phyloP scores from a whole-genome alignment of 2,888 invertebrate species.

The Troides oblongomaculatus region DNA sequence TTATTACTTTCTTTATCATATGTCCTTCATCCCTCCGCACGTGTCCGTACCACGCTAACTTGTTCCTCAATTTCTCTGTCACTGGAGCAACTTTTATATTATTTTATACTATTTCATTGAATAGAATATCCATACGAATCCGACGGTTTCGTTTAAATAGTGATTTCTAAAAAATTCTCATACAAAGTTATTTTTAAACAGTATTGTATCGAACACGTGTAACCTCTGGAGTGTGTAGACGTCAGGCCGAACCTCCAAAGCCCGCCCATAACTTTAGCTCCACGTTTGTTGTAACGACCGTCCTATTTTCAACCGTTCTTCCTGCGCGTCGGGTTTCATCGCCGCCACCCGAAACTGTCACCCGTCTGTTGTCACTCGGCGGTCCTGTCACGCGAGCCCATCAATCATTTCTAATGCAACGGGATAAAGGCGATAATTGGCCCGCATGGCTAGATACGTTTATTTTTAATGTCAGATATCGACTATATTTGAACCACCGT shows the following conservation, averaged over 20 bases:
- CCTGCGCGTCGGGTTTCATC: constrained; percentile 27
- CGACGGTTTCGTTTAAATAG: too few relatives aligned
- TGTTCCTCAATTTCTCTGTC: too few relatives aligned
- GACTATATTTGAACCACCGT: not conserved
- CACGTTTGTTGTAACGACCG: constrained; percentile 27
- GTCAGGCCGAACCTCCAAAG: not conserved
- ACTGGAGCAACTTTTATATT: too few relatives aligned
- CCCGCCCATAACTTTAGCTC: constrained; percentile 12
- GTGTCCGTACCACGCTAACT: too few relatives aligned
- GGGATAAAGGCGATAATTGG: constrained; percentile 4
- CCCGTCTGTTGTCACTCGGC: constrained; percentile 1
- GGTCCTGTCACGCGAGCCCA: constrained; percentile 20
- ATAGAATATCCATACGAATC: too few relatives aligned
- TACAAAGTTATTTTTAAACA: too few relatives aligned
- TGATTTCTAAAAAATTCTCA: too few relatives aligned
- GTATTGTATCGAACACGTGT: too few relatives aligned
- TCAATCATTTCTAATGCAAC: constrained; percentile 8
- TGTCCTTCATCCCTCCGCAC: too few relatives aligned
- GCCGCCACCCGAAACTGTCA: constrained; percentile 24
- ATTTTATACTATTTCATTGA: too few relatives aligned
- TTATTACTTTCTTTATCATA: too few relatives aligned
- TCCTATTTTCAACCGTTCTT: constrained; percentile 31
- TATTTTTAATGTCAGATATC: not conserved
- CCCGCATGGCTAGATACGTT: not conserved
- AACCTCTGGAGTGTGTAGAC: too few relatives aligned